phyloP scores from a whole-genome alignment of 2,113 vertebrate genomes.

The Pandion haliaetus region DNA sequence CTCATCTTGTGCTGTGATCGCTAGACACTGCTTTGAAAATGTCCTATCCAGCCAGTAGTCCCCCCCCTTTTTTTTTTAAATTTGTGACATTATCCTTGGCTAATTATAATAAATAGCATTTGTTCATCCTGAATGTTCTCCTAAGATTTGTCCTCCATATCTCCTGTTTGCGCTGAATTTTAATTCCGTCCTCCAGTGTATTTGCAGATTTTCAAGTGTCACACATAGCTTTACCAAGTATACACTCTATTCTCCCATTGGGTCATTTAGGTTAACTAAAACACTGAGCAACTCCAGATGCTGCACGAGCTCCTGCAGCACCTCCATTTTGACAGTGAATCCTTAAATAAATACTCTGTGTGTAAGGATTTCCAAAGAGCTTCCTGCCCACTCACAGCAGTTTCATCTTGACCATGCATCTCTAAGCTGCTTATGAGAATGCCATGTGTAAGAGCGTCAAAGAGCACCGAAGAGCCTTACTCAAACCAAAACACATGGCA shows the following conservation, averaged over 20 bases:
- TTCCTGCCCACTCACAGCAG: background rate
- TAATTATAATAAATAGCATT: background rate
- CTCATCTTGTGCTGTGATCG: background rate
- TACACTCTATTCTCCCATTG: fast-evolving
- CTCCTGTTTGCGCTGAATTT: background rate
- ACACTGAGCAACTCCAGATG: background rate
- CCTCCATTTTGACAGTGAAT: background rate
- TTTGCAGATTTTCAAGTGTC: background rate
- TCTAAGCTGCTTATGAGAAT: background rate
- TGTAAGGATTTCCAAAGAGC: background rate
- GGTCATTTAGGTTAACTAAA: background rate
- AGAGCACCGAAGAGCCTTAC: background rate
- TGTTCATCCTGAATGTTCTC: background rate
- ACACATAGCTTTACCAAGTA: background rate
- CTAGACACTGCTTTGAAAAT: background rate
- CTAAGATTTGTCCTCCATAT: background rate
- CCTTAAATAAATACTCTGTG: background rate
- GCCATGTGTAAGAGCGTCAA: background rate
- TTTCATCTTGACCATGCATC: background rate
- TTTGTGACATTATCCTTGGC: background rate
- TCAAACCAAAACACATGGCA: background rate
- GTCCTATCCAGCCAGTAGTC: background rate
- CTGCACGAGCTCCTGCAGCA: background rate
- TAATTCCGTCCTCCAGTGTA: background rate
- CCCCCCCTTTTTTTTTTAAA: background rate